These are phyloP conservation scores for Cossypha polioptera DNA, from an alignment of 2,797 vertebrate species.

Conservation along the genomic window DNA sequence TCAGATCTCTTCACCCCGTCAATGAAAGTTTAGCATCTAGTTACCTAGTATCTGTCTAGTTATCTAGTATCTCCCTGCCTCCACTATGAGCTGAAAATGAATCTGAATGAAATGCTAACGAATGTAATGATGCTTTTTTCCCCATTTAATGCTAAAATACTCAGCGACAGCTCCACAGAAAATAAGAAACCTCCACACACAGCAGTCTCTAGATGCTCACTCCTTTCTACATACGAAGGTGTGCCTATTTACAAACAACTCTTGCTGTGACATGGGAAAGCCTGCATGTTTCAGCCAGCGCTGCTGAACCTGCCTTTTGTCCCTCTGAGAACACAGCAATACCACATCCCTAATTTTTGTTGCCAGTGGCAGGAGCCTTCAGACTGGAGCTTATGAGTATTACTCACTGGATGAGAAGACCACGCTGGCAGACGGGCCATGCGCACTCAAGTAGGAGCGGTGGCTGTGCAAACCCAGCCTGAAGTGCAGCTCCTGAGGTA, in stretches of 20 bases:
- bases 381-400: background rate
- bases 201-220: background rate
- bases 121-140: background rate
- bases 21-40: background rate
- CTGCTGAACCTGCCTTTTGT: background rate
- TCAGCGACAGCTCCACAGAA: background rate
- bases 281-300: background rate
- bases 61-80: background rate
- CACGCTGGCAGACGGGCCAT: rapidly evolving
- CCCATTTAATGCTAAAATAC: background rate
- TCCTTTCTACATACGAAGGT: background rate
- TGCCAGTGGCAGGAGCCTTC: background rate
- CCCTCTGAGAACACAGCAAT: background rate
- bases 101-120: background rate
- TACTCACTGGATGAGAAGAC: background rate
- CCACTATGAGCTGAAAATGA: background rate
- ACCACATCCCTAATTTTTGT: background rate
- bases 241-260: background rate
- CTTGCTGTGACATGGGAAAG: background rate
- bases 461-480: background rate
- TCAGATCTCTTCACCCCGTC: background rate
- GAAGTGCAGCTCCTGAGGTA: background rate
- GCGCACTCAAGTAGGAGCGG: background rate
- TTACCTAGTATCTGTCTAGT: background rate
- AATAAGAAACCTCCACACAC: background rate